Percentiles rank a stretch among this genome's conserved stretches.
These are phyloP conservation scores for Sphaerophoria taeniata DNA, from an alignment of 2,888 invertebrate genomes.

Conservation along the genomic window DNA sequence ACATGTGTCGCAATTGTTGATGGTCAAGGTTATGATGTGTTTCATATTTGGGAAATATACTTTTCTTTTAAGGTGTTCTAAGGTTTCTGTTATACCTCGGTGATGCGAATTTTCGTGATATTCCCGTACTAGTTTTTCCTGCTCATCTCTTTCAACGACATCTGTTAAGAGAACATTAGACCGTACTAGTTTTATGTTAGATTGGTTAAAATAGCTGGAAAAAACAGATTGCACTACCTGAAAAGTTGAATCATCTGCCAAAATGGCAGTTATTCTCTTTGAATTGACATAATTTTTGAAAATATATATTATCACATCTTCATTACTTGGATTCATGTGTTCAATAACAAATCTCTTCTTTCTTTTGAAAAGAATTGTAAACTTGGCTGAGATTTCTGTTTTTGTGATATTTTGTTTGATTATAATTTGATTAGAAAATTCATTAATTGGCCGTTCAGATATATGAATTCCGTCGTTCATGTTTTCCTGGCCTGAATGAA, in stretches of 20 bases:
- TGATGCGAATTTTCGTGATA: constrained; percentile 45
- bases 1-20: constrained; percentile 55
- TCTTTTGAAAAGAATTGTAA: constrained; percentile 23
- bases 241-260: constrained; percentile 15
- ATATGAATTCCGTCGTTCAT: constrained; percentile 18
- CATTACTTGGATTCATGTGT: background rate
- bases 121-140: constrained; percentile 34
- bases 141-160: constrained; percentile 23
- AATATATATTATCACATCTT: constrained; percentile 7
- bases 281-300: constrained; percentile 28
- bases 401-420: background rate
- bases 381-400: background rate
- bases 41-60: constrained; percentile 55
- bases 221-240: constrained; percentile 3
- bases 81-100: constrained; percentile 41
- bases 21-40: constrained; percentile 22
- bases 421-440: constrained; percentile 21
- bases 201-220: constrained; percentile 25
- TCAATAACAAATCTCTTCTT: constrained; percentile 16
- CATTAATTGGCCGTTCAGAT: constrained; percentile 16
- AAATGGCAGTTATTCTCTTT: constrained; percentile 14
- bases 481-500: constrained; percentile 13
- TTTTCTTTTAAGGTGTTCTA: constrained; percentile 42
- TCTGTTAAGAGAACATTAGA: constrained; percentile 7
- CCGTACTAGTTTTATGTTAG: constrained; percentile 13